Evolutionary conservation across 2,113 vertebrate species (phyloP), one percentile per base, ranked within the genome.

Genomic region (Vidua chalybeata): DNA sequence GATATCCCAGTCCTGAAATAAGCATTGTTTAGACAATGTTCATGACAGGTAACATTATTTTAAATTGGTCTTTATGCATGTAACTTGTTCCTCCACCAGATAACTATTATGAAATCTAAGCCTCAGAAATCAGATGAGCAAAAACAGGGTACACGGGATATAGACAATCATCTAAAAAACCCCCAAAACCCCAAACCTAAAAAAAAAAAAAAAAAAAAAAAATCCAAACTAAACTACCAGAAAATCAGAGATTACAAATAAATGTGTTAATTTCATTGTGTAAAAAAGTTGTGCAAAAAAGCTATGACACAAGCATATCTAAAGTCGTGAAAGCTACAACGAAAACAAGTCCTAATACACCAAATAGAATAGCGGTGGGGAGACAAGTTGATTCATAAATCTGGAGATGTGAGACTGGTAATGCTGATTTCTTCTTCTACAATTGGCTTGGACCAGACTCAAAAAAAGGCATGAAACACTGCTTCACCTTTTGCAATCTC

Each of bases 401-500:
- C 76, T 86, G 58, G 62, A 28, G 61, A 17, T 4, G 0, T 79
- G 27, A 77, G 45, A 27, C 56, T 78, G 61, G 20, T 67, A 80
- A 71, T 41, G 24, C 43, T 91, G 33, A 9, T 84, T 90, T 81
- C 59, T 68, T 88, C 84, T 85, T 88, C 30, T 62, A 49, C 7
- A 28, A 59, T 64, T 71, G 45, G 26, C 12, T 26, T 30, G 15
- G 51, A 64, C 51, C 30, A 76, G 51, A 79, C 51, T 37, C 4
- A 16, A 75, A 84, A 80, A 88, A 87, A 66, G 4, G 4, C 26
- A 58, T 49, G 68, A 94, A 93, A 66, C 55, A 49, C 64, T 86
- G 59, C 74, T 88, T 91, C 93, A 78, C 45, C 51, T 96, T 87
- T 90, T 94, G 79, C 67, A 87, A 8, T 52, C 91, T 84, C 45